phyloP scores from a whole-genome alignment of 2,113 vertebrate genomes.

The Amphiprion percula region DNA sequence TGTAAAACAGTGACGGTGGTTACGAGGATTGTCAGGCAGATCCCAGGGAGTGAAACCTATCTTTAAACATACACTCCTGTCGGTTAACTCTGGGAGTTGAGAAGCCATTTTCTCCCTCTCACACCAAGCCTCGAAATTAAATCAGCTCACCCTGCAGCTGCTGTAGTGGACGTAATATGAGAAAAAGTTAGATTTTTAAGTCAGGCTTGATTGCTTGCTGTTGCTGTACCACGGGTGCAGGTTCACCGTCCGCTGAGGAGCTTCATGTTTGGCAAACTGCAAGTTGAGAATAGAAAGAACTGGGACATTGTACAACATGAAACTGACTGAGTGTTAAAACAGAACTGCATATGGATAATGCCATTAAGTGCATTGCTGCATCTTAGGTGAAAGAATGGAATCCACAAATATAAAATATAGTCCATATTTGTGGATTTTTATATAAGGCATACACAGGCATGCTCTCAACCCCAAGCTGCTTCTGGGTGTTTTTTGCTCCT shows the following conservation, averaged over 20 bases:
- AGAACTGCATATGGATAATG: no score
- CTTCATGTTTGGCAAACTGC: constrained; percentile 12
- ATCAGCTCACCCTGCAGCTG: constrained; percentile 24
- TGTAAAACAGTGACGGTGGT: constrained; percentile 46
- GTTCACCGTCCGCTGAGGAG: constrained; percentile 13
- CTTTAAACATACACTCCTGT: constrained; percentile 59
- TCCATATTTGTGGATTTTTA: no score
- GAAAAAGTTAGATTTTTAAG: constrained; percentile 29
- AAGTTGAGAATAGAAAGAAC: not conserved
- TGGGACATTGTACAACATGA: constrained; percentile 7
- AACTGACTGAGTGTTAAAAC: not conserved
- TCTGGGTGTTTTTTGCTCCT: no score
- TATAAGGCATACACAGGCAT: no score
- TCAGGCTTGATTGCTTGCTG: constrained; percentile 14
- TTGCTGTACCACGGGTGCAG: not conserved
- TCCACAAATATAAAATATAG: no score
- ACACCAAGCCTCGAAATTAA: constrained; percentile 48
- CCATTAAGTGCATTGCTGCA: no score
- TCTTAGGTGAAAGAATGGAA: no score
- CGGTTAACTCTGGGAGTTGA: constrained; percentile 35
- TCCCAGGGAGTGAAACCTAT: constrained; percentile 65
- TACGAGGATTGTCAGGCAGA: constrained; percentile 61
- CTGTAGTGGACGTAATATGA: constrained; percentile 32
- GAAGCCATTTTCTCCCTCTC: constrained; percentile 31
- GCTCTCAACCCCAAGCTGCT: no score